Evolutionary conservation across 1,140 invertebrate species (phyloP).

Genomic region (Aphelenchoides besseyi): DNA sequence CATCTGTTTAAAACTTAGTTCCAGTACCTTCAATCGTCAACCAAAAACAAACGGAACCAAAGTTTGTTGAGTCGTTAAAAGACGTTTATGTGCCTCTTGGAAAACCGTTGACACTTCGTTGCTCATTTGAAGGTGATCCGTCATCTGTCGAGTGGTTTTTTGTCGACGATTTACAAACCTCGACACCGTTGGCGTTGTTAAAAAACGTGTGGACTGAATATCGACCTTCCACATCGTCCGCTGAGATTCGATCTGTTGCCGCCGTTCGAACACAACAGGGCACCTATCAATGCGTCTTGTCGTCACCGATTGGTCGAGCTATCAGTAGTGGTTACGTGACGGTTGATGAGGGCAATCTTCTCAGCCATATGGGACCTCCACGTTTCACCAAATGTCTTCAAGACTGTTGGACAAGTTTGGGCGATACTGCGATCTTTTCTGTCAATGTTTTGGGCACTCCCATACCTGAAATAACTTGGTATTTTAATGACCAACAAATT

Average conservation of each 20-base stretch:
- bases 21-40: not conserved
- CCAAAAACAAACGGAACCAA: not conserved
- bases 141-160: not conserved
- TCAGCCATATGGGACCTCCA: constrained; percentile 46
- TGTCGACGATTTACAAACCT: not conserved
- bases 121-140: not conserved
- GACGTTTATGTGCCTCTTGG: constrained; percentile 1
- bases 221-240: constrained; percentile 29
- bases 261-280: constrained; percentile 45
- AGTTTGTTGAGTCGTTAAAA: constrained; percentile 10
- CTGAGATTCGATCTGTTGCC: constrained; percentile 37
- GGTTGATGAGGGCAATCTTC: constrained; percentile 41
- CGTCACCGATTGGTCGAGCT: constrained; percentile 38
- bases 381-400: constrained; percentile 49
- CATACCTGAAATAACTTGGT: constrained; percentile 47
- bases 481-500: constrained; percentile 46
- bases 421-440: constrained; percentile 35
- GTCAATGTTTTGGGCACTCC: constrained; percentile 48
- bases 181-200: constrained; percentile 6
- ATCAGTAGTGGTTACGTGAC: constrained; percentile 44
- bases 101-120: not conserved
- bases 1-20: not conserved
- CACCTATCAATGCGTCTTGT: constrained; percentile 51
- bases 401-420: constrained; percentile 49
- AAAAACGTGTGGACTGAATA: constrained; percentile 42